These are phyloP conservation scores for Diorhabda carinulata DNA, from an alignment of 1,140 invertebrate species.

Conservation along the genomic window DNA sequence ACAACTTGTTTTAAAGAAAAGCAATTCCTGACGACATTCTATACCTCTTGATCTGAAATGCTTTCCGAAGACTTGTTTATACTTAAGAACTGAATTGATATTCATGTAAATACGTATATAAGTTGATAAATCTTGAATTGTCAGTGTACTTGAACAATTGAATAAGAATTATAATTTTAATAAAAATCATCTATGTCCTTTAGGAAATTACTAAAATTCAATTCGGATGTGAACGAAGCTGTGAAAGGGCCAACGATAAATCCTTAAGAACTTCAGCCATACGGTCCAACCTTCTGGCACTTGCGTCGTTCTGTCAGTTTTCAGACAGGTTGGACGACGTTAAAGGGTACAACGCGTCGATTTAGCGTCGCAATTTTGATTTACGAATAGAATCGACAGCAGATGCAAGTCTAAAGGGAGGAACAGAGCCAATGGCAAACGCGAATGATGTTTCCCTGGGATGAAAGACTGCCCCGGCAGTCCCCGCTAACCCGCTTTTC, in stretches of 20 bases:
- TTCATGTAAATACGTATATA: no score
- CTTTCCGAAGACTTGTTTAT: no score
- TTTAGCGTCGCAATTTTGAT: conserved; percentile 43
- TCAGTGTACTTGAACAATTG: no score
- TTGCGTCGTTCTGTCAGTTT: neutral
- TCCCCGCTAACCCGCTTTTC: conserved; percentile 17
- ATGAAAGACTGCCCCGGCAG: conserved; percentile 14
- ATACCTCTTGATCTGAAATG: no score
- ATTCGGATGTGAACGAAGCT: no score
- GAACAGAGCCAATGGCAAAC: conserved; percentile 38
- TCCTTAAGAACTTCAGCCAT: neutral
- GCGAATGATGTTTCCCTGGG: conserved; percentile 32
- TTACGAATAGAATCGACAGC: conserved; percentile 47
- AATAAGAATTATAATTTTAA: no score
- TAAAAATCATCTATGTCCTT: no score
- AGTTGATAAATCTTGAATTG: no score
- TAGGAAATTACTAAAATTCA: no score
- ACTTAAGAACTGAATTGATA: no score
- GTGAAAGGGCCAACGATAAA: neutral
- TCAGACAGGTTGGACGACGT: neutral
- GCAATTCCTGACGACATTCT: no score
- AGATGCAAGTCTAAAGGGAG: conserved; percentile 41
- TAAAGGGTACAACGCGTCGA: conserved; percentile 1
- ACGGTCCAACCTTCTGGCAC: conserved; percentile 1
- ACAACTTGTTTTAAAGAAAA: no score